Evolutionary conservation across 53 echinoderm and acorn worm genomes (phyloP), one percentile per base, ranked within the genome.

Genomic region (Paelopatides confundens): DNA sequence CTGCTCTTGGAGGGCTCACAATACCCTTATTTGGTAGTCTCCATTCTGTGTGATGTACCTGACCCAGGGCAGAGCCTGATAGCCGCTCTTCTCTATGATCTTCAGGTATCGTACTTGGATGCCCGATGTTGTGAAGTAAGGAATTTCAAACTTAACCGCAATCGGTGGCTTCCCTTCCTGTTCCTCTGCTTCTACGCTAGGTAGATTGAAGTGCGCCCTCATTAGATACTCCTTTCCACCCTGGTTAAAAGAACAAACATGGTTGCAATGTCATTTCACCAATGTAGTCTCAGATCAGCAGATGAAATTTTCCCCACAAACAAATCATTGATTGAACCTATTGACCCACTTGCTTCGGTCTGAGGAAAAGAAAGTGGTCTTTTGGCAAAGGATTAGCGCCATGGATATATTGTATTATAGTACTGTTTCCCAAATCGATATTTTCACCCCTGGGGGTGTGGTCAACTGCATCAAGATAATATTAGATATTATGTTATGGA

Each of bases 21-120:
- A 88, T 35, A 95, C 95, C 77, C 99, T 94, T 62, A 99, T 89
- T 63, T 95, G 95, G 88, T 99, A 99, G 86, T 99, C 99, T 50
- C 99, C 99, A 77, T 99, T 99, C 88, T 99, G 99, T 89, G 99
- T 99, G 89, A 99, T 99, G 93, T 99, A 99, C 14, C 99, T 90
- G 37, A 99, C 99, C 99, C 99, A 99, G 62, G 99, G 99, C 76
- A 99, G 82, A 2, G 99, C 99, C 82, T 99, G 99, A 91, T 99
- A 99, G 30, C 99, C 99, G 71, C 94, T 94, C 94, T 99, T 99
- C 86, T 99, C 99, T 37, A 99, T 99, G 66, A 99, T 99, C 85
- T 99, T 99, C 82, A 99, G 79, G 77, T 99, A 99, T 2, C 99
- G 99, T 2, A 99, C 99, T 94, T 98, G 98, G 76, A 98, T 98